These are phyloP conservation scores for Pyrrhosoma nymphula DNA, from an alignment of 2,888 invertebrate genomes.

Conservation along the genomic window DNA sequence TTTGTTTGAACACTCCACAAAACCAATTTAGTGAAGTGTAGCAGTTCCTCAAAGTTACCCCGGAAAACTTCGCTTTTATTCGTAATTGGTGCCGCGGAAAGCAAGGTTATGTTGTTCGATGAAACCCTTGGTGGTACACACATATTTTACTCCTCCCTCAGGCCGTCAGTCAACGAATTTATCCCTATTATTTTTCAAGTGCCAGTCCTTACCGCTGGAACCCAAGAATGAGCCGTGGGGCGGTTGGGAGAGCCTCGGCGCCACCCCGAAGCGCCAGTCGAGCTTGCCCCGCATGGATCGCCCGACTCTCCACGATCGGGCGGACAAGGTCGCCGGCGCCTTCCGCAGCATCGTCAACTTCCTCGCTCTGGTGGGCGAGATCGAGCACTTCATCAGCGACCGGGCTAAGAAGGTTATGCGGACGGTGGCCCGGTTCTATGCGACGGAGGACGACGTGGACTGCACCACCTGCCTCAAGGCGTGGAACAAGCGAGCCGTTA, in stretches of 20 bases:
- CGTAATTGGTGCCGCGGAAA: too few species aligned
- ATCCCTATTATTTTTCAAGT: neutral
- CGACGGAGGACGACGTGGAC: neutral
- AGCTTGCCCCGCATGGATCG: neutral
- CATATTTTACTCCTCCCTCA: too few species aligned
- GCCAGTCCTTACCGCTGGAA: neutral
- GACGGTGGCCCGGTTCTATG: neutral
- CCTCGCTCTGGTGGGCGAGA: slow-evolving; percentile 2
- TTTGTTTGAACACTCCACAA: too few species aligned
- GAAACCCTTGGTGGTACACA: too few species aligned
- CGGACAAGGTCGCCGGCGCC: neutral
- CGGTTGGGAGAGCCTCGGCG: neutral
- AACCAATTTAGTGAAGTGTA: too few species aligned
- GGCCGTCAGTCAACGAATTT: too few species aligned
- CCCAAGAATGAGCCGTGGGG: neutral
- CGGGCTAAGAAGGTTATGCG: neutral
- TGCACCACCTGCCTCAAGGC: neutral
- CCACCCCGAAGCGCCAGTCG: neutral
- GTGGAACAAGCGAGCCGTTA: neutral
- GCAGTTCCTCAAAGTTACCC: too few species aligned
- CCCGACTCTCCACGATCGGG: neutral
- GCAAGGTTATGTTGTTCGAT: too few species aligned
- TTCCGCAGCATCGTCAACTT: slow-evolving; percentile 35
- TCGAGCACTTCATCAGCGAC: slow-evolving; percentile 24
- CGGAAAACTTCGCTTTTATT: too few species aligned